A percentile compares a stretch with the other conserved stretches of the same genome.
phyloP scores from a whole-genome alignment of 2,113 vertebrate species.

The Onychorhynchus coronatus region DNA sequence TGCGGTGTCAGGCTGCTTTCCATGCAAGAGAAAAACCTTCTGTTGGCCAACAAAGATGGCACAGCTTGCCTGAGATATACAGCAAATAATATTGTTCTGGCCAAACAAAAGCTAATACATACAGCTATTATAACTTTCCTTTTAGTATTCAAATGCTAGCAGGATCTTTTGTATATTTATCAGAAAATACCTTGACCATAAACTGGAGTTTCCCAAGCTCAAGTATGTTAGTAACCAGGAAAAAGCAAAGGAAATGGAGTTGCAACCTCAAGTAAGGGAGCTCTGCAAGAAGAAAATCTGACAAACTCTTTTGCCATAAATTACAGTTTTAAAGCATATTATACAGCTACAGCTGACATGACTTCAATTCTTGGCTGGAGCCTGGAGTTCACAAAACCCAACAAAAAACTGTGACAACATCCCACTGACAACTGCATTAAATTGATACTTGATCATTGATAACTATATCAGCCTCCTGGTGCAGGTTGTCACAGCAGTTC shows the following conservation, averaged over 20 bases:
- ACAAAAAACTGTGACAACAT: background rate
- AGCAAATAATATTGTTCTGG: background rate
- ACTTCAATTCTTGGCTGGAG: background rate
- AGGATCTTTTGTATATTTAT: background rate
- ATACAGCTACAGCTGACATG: background rate
- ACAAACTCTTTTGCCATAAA: background rate
- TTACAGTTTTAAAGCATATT: background rate
- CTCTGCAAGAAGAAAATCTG: background rate
- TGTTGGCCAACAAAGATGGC: background rate
- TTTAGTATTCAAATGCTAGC: background rate
- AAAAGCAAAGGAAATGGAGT: background rate
- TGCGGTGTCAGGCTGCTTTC: background rate
- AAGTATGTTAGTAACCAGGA: background rate
- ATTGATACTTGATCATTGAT: background rate
- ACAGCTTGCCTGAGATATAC: background rate
- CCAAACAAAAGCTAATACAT: background rate
- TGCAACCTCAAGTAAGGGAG: background rate
- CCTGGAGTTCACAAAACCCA: background rate
- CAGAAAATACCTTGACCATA: background rate
- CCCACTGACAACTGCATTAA: background rate
- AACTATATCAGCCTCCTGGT: background rate
- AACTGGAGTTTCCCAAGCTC: background rate
- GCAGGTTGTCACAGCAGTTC: background rate
- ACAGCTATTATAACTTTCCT: background rate
- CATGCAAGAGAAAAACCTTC: background rate